These are phyloP conservation scores for Scytalopus superciliaris DNA, from an alignment of 2,113 vertebrate species.

Conservation along the genomic window DNA sequence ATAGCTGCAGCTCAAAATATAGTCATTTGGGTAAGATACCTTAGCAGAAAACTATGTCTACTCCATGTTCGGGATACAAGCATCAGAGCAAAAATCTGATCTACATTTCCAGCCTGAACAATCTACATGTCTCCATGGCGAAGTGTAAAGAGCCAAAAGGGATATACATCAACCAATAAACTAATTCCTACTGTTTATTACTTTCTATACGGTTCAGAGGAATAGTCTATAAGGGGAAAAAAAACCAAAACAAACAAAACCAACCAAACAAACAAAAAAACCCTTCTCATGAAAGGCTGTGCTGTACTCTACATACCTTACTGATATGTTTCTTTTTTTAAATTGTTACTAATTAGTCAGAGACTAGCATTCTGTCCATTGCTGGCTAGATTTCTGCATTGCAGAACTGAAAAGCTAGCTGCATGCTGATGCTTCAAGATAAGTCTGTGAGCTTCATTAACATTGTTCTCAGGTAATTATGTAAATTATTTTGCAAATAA, in stretches of 20 bases:
- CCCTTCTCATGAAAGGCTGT: neutral
- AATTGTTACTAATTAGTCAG: neutral
- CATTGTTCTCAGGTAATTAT: neutral
- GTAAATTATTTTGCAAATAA: neutral
- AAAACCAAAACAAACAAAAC: fast-evolving
- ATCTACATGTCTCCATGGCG: neutral
- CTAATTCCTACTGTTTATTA: neutral
- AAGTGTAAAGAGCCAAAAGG: neutral
- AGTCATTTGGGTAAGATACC: neutral
- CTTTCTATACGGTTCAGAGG: neutral
- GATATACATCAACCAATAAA: neutral
- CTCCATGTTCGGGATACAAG: neutral
- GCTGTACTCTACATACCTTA: neutral
- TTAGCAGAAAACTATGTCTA: neutral
- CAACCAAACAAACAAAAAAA: neutral
- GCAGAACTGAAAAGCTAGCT: neutral
- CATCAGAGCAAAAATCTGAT: neutral
- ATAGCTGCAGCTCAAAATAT: neutral
- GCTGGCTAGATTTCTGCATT: slow-evolving; percentile 12
- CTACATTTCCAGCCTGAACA: neutral
- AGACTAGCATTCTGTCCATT: neutral
- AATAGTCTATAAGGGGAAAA: neutral
- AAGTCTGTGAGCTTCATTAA: neutral
- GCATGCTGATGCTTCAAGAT: neutral
- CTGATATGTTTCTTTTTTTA: neutral